Conservation (phyloP, 1,140 invertebrate species). For the Atopsyche davidsoni region DNA sequence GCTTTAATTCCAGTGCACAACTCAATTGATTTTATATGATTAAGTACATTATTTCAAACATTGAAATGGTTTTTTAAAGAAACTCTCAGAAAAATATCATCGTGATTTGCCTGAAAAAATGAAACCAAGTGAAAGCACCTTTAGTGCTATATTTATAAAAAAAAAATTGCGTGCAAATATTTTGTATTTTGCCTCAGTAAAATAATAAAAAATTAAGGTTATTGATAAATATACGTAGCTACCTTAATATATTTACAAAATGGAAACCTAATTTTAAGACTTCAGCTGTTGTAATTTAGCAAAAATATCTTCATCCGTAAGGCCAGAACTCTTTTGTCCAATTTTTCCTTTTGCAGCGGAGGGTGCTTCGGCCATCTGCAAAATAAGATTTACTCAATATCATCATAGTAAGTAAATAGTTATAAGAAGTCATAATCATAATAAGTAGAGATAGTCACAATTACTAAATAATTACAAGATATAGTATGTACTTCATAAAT, state of each 20-base stretch:
- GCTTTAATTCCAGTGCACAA: too few relatives aligned
- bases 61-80: too few relatives aligned
- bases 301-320: slow-evolving; percentile 70
- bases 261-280: too few relatives aligned
- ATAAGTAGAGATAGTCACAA: too few relatives aligned
- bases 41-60: too few relatives aligned
- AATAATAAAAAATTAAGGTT: background rate
- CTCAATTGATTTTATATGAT: too few relatives aligned
- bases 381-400: background rate
- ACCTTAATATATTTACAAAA: background rate
- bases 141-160: background rate
- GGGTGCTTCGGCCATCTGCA: slow-evolving; percentile 59
- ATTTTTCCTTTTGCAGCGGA: slow-evolving; percentile 56
- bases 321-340: slow-evolving; percentile 46
- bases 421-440: background rate
- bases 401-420: background rate
- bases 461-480: too few relatives aligned
- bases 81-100: too few relatives aligned
- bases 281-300: slow-evolving; percentile 69
- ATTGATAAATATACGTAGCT: background rate
- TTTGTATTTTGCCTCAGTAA: background rate
- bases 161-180: background rate
- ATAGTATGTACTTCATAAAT: too few relatives aligned
- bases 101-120: too few relatives aligned
- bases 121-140: background rate